Base-by-base conservation (phyloP, 2,888 invertebrate genomes). In the Agrilus biguttatus region DNA sequence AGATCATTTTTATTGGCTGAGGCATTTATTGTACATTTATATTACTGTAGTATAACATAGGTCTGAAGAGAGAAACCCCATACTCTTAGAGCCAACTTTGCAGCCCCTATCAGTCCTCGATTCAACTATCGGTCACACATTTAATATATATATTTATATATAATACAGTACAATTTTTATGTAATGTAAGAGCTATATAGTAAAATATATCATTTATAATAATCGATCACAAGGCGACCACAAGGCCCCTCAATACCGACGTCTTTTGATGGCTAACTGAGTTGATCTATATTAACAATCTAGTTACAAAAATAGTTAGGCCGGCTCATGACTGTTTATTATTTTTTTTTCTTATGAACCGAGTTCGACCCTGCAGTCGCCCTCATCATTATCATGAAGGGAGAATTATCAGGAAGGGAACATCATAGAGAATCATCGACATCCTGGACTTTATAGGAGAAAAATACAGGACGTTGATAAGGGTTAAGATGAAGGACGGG, bases 11-110 rank as follows among this genome's bases (percentile, higher is more conserved):
- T 65, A 65, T 64, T 66, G 65, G 65, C 65, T 66, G 66, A 66
- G 65, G 65, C 66, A 65, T 65, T 65, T 64, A 65, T 66, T 65
- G 64, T 65, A 66, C 66, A 65, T 64, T 63, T 63, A 66, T 63
- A 62, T 60, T 64, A 58, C 61, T 61, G 65, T 61, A 63, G 60
- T 63, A 63, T 65, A 63, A 51, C 52, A 48, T 50, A 48, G 43
- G 56, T 61, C 55, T 59, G 58, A 60, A 56, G 51, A 47, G 57
- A 58, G 56, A 60, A 56, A 61, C 60, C 60, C 59, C 61, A 60
- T 61, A 60, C 60, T 59, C 54, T 59, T 55, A 57, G 58, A 59
- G 60, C 60, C 54, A 57, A 52, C 55, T 47, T 51, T 43, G 48
- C 53, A 55, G 44, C 37, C 43, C 46, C 40, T 44, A 43, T 49